Conservation (phyloP, 2,797 vertebrate species). For the Chloroceryle amazona region DNA sequence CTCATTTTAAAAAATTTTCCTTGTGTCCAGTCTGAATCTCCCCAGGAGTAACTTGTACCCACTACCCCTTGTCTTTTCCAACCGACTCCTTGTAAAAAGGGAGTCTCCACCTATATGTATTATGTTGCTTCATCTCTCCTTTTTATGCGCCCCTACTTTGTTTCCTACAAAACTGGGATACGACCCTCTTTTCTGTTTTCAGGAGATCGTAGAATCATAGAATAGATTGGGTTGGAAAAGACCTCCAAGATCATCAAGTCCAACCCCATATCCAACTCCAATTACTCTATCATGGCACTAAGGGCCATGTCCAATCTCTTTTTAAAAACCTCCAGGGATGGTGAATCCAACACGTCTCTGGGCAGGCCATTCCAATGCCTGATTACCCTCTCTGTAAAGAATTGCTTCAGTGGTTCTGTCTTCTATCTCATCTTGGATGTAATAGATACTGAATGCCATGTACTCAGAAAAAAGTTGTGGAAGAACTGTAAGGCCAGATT, state of each 20-base stretch:
- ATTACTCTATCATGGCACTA: too few species aligned
- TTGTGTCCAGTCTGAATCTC: background rate
- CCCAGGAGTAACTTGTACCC: background rate
- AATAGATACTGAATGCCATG: slow-evolving; percentile 70
- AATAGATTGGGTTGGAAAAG: too few species aligned
- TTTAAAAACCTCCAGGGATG: too few species aligned
- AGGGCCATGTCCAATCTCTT: too few species aligned
- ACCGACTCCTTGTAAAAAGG: background rate
- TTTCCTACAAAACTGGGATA: background rate
- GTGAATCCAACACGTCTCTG: too few species aligned
- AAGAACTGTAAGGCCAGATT: background rate
- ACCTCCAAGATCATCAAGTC: too few species aligned
- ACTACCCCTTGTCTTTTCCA: background rate
- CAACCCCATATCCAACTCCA: too few species aligned
- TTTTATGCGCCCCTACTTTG: background rate
- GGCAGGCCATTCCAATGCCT: too few species aligned
- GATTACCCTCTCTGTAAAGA: too few species aligned
- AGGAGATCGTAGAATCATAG: too few species aligned
- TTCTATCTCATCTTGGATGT: slow-evolving; percentile 80
- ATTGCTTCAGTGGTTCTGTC: slow-evolving; percentile 57
- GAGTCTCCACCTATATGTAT: background rate
- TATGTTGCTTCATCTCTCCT: background rate
- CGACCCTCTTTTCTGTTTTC: background rate
- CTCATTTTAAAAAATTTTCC: background rate
- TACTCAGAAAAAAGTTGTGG: slow-evolving; percentile 66